Conservation (phyloP, 2,113 vertebrate genomes). For the Pleuronectes platessa region DNA sequence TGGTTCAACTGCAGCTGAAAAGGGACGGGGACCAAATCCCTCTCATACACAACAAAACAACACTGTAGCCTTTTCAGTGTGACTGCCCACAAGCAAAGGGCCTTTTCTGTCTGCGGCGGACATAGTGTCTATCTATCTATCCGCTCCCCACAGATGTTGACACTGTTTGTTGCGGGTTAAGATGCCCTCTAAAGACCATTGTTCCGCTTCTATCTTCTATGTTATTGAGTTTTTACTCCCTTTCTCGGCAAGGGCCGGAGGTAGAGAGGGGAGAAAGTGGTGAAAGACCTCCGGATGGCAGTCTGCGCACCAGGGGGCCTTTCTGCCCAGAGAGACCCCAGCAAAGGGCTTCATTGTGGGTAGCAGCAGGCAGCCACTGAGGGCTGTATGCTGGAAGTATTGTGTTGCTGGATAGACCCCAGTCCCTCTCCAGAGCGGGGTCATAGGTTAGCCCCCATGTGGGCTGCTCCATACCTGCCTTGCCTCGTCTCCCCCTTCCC, state of each 20-base stretch:
- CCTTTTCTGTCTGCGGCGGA: constrained; percentile 62
- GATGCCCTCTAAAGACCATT: constrained; percentile 93
- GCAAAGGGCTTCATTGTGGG: constrained; percentile 87
- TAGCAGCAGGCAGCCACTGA: constrained; percentile 93
- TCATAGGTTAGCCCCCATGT: constrained; percentile 88
- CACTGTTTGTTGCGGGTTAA: constrained; percentile 92
- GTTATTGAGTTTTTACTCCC: constrained; percentile 85
- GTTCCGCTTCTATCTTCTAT: constrained; percentile 91
- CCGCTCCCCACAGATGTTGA: constrained; percentile 91
- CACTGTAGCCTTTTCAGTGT: constrained; percentile 89
- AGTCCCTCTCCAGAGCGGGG: constrained; percentile 76
- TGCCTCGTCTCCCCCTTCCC: constrained; percentile 60
- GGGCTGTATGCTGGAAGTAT: constrained; percentile 80
- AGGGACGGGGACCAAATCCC: constrained; percentile 82
- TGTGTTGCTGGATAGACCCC: constrained; percentile 75
- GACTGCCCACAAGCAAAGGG: constrained; percentile 85
- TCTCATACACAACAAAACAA: constrained; percentile 83
- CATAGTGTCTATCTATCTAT: constrained; percentile 79
- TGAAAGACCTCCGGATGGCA: constrained; percentile 90
- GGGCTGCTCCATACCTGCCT: constrained; percentile 83
- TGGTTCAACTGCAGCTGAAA: constrained; percentile 85
- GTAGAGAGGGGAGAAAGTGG: constrained; percentile 75
- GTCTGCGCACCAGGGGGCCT: constrained; percentile 86
- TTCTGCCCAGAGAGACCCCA: constrained; percentile 85
- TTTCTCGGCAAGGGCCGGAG: constrained; percentile 73